Percentiles rank a stretch among this genome's conserved stretches.
Conservation (phyloP, 2,113 vertebrate genomes). For the Meleagris gallopavo region DNA sequence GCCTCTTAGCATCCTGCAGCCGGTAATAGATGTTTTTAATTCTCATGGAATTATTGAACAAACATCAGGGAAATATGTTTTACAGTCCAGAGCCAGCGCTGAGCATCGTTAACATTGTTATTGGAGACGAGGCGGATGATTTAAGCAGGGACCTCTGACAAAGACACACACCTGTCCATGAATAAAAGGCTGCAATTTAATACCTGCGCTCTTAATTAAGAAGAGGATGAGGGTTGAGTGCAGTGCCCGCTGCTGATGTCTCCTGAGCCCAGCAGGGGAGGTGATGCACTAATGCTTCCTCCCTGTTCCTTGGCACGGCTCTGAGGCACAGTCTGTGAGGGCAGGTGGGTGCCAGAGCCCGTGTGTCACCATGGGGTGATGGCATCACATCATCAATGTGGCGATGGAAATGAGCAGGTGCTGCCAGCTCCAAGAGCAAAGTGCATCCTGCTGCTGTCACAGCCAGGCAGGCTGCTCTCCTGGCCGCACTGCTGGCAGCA, state of each 20-base stretch:
- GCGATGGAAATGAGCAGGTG: background rate
- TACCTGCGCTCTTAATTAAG: constrained; percentile 61
- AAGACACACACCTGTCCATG: constrained; percentile 72
- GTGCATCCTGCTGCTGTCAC: rapidly evolving
- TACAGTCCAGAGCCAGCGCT: constrained; percentile 69
- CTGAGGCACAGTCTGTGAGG: background rate
- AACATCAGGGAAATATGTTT: constrained; percentile 82
- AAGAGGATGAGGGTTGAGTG: constrained; percentile 1
- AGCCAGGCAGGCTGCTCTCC: background rate
- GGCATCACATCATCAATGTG: background rate
- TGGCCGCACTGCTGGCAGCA: background rate
- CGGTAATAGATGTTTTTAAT: constrained; percentile 78
- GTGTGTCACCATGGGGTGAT: background rate
- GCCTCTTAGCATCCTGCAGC: constrained; percentile 64
- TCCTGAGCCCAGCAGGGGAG: background rate
- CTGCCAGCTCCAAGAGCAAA: background rate
- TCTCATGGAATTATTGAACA: constrained; percentile 81
- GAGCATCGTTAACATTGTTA: constrained; percentile 75
- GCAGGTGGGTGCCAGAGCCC: background rate
- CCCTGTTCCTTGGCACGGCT: background rate
- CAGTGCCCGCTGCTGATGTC: background rate
- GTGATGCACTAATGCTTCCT: background rate
- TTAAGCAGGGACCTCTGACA: constrained; percentile 76
- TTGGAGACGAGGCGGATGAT: constrained; percentile 73
- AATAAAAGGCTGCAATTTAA: constrained; percentile 73